Evolutionary conservation across 2,113 vertebrate species (phyloP).

Genomic region (Aspiorhynchus laticeps): DNA sequence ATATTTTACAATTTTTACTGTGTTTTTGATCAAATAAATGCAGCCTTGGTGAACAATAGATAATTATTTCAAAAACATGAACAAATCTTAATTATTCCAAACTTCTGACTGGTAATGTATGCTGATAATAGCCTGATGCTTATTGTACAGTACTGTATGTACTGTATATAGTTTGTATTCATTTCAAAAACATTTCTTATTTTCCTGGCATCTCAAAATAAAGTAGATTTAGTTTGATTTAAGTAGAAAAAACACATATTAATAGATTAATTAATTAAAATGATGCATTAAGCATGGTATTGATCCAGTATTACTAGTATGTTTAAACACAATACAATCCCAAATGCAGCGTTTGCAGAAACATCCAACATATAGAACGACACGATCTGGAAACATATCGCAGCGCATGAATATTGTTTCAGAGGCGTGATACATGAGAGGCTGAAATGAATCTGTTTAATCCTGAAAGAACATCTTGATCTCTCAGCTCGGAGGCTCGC

Average conservation of each 20-base stretch:
- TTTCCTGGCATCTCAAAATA: not conserved
- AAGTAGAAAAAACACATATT: not conserved
- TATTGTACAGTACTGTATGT: not conserved
- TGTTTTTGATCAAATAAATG: no score
- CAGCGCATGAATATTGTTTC: slow-evolving; percentile 75
- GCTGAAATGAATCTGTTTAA: slow-evolving; percentile 73
- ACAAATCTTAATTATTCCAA: no score
- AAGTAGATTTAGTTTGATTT: not conserved
- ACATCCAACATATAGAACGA: slow-evolving; percentile 8
- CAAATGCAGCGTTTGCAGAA: not conserved
- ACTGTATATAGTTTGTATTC: not conserved
- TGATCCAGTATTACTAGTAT: not conserved
- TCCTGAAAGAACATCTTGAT: slow-evolving; percentile 79
- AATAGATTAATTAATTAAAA: not conserved
- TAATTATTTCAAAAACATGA: no score
- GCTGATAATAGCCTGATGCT: not conserved
- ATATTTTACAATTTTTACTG: no score
- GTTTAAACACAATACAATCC: not conserved
- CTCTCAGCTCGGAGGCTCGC: slow-evolving; percentile 70
- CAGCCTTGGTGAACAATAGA: no score
- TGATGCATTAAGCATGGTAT: not conserved
- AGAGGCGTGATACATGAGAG: slow-evolving; percentile 69
- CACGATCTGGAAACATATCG: slow-evolving; percentile 56
- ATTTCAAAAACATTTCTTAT: not conserved
- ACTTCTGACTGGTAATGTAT: not conserved